Evolutionary conservation across 2,888 invertebrate genomes (phyloP), one percentile per base, ranked within the genome.

Genomic region (Eilema griseolum): DNA sequence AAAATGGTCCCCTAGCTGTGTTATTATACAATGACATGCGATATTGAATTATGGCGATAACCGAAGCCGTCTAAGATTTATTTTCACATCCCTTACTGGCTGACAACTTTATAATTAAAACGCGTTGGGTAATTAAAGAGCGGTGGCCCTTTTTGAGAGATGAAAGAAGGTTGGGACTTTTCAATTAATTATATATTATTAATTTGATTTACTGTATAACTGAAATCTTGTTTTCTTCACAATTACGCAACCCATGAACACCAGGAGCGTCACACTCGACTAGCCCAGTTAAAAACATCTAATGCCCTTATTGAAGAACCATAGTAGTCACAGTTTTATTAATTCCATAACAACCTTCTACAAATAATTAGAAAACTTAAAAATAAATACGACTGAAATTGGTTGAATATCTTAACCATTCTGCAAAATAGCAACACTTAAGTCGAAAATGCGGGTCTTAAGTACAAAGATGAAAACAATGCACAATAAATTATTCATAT

Each of bases 401-500:
- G n/a, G 20, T 52, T 52, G 10, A 52, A 52, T 52, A 8, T 52
- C n/a, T n/a, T 10, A 52, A 10, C 52, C 52, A 52, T 52, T 26
- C 20, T 62, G 26, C 20, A 41, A 24, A 26, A 41, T 16, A 26
- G 20, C 37, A 24, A 41, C 62, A 41, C 26, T 62, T 41, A 62
- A 59, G 62, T 24, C 24, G 62, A 62, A 41, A 24, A 41, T 41
- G 41, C 62, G 20, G 41, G 24, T 62, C 46, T 61, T 63, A 70
- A 76, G 52, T 52, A 52, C 46, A 26, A 72, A 72, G 72, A 69
- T 76, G 71, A 76, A 69, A 76, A 71, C 76, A 70, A 68, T 66
- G 71, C 57, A 52, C 37, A 69, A 80, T 81, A 75, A 73, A 56
- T 78, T 77, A 82, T 73, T 79, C 79, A 82, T 77, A 64, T 61